These are phyloP conservation scores for Halcyon badia DNA, from an alignment of 2,797 vertebrate genomes.

Conservation along the genomic window DNA sequence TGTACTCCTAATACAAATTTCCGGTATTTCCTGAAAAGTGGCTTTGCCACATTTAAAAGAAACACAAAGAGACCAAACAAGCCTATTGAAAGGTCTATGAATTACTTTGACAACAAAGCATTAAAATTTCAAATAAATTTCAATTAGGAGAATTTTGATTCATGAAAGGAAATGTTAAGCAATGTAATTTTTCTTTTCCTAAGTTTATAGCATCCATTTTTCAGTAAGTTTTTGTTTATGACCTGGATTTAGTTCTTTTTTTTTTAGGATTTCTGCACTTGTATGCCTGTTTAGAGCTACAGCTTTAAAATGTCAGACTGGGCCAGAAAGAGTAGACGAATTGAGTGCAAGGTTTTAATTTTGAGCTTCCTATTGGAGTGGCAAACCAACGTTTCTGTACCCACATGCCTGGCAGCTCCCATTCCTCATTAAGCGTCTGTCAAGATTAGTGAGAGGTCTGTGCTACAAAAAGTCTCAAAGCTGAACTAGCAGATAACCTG, in stretches of 20 bases:
- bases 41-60: not conserved
- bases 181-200: not conserved
- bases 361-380: not conserved
- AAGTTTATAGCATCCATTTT: not conserved
- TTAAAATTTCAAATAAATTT: not conserved
- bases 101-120: not conserved
- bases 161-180: not conserved
- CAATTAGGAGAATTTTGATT: not conserved
- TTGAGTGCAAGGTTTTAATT: not conserved
- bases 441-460: not conserved
- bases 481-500: not conserved
- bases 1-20: not conserved
- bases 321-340: not conserved
- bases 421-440: not conserved
- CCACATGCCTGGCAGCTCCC: not conserved
- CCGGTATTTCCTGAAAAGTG: not conserved
- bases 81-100: not conserved
- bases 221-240: not conserved
- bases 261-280: not conserved
- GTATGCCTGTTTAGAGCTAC: not conserved
- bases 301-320: not conserved
- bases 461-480: not conserved
- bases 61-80: not conserved
- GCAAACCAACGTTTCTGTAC: not conserved
- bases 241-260: not conserved